phyloP scores from a whole-genome alignment of 2,888 invertebrate species.

The Frankliniella fusca region DNA sequence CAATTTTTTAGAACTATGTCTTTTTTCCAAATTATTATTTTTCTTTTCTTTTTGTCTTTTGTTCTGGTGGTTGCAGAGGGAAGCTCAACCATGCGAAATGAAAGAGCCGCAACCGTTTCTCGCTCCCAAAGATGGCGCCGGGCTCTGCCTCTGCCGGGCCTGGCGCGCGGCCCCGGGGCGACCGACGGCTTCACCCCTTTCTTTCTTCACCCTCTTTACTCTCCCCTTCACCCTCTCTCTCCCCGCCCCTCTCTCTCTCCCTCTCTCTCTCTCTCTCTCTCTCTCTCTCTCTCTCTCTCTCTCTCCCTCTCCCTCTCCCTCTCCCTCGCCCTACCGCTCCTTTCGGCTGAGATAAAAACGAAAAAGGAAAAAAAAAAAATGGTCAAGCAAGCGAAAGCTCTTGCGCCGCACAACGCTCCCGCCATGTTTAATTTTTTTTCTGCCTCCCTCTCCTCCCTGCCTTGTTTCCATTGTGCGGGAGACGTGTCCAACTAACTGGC shows the following conservation, averaged over 20 bases:
- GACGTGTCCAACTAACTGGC: conserved; percentile 24
- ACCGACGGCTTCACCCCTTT: not conserved
- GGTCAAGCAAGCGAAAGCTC: conserved; percentile 15
- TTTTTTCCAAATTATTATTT: no score
- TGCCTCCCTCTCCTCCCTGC: not conserved
- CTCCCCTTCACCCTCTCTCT: not conserved
- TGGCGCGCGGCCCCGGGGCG: not conserved
- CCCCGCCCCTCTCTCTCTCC: not conserved
- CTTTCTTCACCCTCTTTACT: not conserved
- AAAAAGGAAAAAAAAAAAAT: not conserved
- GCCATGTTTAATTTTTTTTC: not conserved
- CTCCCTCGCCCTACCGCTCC: not conserved
- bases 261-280: conserved; percentile 6
- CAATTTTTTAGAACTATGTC: no score
- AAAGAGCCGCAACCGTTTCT: no score
- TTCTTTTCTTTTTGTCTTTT: no score
- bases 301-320: not conserved
- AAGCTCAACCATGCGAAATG: no score
- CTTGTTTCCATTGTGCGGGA: not conserved
- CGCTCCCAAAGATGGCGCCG: not conserved
- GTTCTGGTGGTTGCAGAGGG: no score
- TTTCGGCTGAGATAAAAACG: not conserved
- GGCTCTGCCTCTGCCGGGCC: not conserved
- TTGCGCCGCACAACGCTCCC: not conserved
- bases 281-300: conserved; percentile 6